phyloP scores from a whole-genome alignment of 2,113 vertebrate genomes.

The Pachypanchax playfairii region DNA sequence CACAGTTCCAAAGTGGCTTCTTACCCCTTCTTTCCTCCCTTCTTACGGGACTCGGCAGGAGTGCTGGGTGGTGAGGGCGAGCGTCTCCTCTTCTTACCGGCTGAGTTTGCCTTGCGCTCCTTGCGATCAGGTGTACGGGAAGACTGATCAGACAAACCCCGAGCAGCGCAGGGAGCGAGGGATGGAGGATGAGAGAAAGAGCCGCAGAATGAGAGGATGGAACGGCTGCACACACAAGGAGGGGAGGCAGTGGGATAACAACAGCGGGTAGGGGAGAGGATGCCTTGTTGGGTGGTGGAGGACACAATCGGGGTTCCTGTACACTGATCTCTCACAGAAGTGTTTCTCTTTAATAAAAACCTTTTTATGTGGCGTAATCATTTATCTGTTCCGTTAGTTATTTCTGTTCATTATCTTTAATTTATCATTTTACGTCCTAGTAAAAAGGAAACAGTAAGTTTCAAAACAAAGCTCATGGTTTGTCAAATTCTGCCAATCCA shows the following conservation, averaged over 20 bases:
- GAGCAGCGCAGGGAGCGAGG: slow-evolving; percentile 66
- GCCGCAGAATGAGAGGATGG: slow-evolving; percentile 83
- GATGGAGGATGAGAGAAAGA: slow-evolving; percentile 84
- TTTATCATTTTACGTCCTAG: too few relatives aligned
- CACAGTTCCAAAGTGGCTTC: neutral
- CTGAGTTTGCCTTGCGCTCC: slow-evolving; percentile 91
- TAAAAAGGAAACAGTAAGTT: too few relatives aligned
- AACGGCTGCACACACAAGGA: slow-evolving; percentile 77
- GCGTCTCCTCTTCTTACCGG: slow-evolving; percentile 91
- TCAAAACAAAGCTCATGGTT: too few relatives aligned
- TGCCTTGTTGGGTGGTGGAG: slow-evolving; percentile 59
- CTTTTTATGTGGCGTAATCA: neutral
- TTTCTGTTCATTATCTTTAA: too few relatives aligned
- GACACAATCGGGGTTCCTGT: slow-evolving; percentile 62
- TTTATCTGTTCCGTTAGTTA: too few relatives aligned
- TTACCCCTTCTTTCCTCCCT: slow-evolving; percentile 95
- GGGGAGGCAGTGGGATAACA: slow-evolving; percentile 50
- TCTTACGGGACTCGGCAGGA: slow-evolving; percentile 90
- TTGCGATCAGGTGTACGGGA: slow-evolving; percentile 95
- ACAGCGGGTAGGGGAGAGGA: slow-evolving; percentile 33
- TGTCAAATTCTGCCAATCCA: too few relatives aligned
- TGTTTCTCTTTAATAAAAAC: neutral
- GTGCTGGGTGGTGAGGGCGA: slow-evolving; percentile 93
- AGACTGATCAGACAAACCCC: slow-evolving; percentile 87
- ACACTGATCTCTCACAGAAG: slow-evolving; percentile 2